Evolutionary conservation across 2,797 vertebrate genomes (phyloP).

Genomic region (Nyctalus aviator): DNA sequence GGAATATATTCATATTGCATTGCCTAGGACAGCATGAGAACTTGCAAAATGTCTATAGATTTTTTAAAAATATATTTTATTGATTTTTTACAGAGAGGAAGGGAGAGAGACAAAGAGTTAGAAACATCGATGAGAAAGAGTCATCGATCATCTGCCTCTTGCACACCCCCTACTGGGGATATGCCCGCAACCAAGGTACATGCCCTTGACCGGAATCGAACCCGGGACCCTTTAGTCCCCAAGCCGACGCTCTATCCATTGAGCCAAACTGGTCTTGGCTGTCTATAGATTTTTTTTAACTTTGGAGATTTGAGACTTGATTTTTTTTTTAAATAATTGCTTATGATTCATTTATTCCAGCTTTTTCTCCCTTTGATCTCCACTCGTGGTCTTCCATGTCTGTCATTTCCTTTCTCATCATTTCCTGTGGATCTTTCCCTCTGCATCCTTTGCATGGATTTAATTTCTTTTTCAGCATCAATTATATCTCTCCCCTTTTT

Average conservation of each 20-base stretch:
- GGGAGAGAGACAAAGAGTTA: too few species aligned
- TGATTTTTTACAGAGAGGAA: too few species aligned
- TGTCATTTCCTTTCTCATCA: conserved; percentile 29
- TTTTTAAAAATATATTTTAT: neutral
- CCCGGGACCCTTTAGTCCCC: too few species aligned
- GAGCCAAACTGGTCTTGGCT: too few species aligned
- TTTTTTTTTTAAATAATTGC: conserved; percentile 36
- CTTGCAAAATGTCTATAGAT: neutral
- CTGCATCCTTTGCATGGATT: neutral
- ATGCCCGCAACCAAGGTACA: too few species aligned
- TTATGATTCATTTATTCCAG: neutral
- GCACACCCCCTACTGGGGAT: too few species aligned
- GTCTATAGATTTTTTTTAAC: neutral
- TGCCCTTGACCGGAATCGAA: too few species aligned
- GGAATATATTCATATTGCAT: neutral
- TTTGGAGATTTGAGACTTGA: neutral
- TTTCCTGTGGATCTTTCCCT: conserved; percentile 24
- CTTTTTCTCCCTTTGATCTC: neutral
- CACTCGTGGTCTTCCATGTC: neutral
- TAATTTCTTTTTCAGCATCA: conserved; percentile 32
- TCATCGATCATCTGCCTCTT: too few species aligned
- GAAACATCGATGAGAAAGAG: too few species aligned
- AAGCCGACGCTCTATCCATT: too few species aligned
- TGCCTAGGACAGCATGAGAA: neutral
- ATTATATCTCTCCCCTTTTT: neutral